Conservation (phyloP, 1,140 invertebrate species). For the Temnothorax curvispinosus region DNA sequence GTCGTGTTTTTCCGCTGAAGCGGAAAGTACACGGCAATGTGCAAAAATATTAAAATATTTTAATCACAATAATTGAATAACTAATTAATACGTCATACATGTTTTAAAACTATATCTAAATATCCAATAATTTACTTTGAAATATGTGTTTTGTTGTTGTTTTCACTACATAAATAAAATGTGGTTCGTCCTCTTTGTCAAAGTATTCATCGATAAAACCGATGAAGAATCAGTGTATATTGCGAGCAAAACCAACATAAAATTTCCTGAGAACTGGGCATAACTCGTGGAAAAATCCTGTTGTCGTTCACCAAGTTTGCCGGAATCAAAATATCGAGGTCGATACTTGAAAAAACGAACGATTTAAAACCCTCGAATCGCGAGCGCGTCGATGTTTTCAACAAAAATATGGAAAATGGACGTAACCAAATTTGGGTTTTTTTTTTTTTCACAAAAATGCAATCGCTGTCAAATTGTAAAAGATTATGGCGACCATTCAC, state of each 20-base stretch:
- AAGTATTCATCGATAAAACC: neutral
- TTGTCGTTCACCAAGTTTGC: neutral
- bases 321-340: constrained; percentile 44
- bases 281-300: constrained; percentile 25
- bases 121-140: neutral
- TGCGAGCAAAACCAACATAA: constrained; percentile 25
- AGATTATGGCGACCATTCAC: neutral
- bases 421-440: neutral
- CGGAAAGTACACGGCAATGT: neutral
- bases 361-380: constrained; percentile 43
- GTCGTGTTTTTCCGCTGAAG: neutral
- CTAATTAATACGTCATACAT: neutral
- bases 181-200: neutral
- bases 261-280: neutral
- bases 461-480: neutral
- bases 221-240: constrained; percentile 4
- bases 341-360: constrained; percentile 43
- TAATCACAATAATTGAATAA: neutral
- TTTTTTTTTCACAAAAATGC: constrained; percentile 11
- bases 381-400: constrained; percentile 13
- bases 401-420: constrained; percentile 46
- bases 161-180: neutral
- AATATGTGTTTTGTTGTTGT: neutral
- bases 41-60: neutral
- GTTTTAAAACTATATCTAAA: neutral